Percentiles rank a stretch among this genome's conserved stretches.
These are phyloP conservation scores for Drosophila ambigua DNA, from an alignment of 1,140 invertebrate species.

Conservation along the genomic window DNA sequence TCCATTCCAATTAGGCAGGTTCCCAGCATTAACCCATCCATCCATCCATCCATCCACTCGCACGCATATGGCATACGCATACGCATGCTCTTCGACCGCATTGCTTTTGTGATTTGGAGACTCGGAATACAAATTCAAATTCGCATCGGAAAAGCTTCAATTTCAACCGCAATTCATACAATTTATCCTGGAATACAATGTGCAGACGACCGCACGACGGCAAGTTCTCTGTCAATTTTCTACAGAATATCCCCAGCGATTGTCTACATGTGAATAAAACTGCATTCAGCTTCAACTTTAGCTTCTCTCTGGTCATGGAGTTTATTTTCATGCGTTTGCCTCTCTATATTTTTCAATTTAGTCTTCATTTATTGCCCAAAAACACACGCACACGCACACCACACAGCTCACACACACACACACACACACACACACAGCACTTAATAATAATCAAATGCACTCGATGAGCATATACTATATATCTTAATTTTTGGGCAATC, in stretches of 20 bases:
- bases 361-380: conserved; percentile 33
- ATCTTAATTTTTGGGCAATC: conserved; percentile 66
- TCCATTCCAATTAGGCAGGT: too few species aligned
- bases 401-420: background rate
- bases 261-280: conserved; percentile 16
- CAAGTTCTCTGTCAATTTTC: conserved; percentile 4
- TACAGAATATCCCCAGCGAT: too few species aligned
- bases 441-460: conserved; percentile 75
- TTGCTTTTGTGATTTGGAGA: conserved; percentile 1
- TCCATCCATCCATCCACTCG: too few species aligned
- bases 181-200: conserved; percentile 11
- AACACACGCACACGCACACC: background rate
- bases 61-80: too few species aligned
- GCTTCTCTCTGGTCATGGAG: background rate
- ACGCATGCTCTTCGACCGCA: too few species aligned
- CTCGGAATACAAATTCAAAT: background rate
- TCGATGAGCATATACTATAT: conserved; percentile 45
- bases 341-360: conserved; percentile 58
- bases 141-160: background rate
- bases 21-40: too few species aligned
- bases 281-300: conserved; percentile 1
- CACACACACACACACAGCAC: conserved; percentile 15
- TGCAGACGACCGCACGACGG: background rate
- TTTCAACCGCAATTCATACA: conserved; percentile 25
- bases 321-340: conserved; percentile 3